Evolutionary conservation across 2,888 invertebrate genomes (phyloP), one percentile per base, ranked within the genome.

Genomic region (Nysson spinosus): DNA sequence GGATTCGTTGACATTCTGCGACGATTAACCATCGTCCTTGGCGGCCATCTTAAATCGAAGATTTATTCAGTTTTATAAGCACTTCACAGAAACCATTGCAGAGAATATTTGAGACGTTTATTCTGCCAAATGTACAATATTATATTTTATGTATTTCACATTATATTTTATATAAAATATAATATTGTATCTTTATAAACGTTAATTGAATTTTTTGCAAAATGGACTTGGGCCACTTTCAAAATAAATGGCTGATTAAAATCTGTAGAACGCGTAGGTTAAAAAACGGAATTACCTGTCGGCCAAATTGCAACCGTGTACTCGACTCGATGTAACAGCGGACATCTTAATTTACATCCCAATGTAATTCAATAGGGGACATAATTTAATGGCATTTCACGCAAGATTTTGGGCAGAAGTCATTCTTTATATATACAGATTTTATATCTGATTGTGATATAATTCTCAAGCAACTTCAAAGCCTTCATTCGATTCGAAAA

Each of bases 281-380:
- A 50, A 17, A 11, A n/a, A 4, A 44, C 14, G 20, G 19, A n/a
- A 32, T 63, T 64, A 69, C 64, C 56, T 64, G 58, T 58, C 17
- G 12, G 52, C 16, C 24, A 43, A 0, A 44, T 37, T 52, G 43
- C 16, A 28, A 11, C 43, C 54, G n/a, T 34, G 46, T 5, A 35
- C 9, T 4, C 32, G 55, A 43, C 11, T 32, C 20, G 49, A 6
- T 1, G 54, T 11, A 34, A 44, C 14, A 1, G 30, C 26, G 6
- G 43, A 34, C 58, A 63, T 60, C 40, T 42, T 37, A 34, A 5
- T 46, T 62, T 20, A 49, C 14, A 9, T 9, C 9, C 3, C 4
- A 12, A 19, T 24, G 46, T 4, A 26, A 46, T 7, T 19, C 12
- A 30, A 1, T 11, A 14, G 14, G 5, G n/a, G 9, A 3, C 22